These are phyloP conservation scores for Neoscelio sp. DNA, from an alignment of 2,888 invertebrate genomes.

Conservation along the genomic window DNA sequence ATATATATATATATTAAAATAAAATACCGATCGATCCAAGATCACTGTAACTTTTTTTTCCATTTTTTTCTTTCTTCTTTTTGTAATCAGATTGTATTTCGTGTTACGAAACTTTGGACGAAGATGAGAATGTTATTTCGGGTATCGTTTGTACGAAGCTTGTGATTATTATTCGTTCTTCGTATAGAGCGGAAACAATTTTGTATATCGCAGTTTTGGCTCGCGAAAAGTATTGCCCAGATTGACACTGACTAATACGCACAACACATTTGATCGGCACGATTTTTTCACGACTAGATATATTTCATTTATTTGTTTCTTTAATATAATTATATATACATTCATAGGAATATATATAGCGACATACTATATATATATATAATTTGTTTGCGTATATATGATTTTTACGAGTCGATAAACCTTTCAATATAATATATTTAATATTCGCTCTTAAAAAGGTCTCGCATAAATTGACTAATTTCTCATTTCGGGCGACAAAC, in stretches of 20 bases:
- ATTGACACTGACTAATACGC: slow-evolving; percentile 64
- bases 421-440: slow-evolving; percentile 63
- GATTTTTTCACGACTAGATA: slow-evolving; percentile 52
- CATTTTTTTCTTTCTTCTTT: too few relatives aligned
- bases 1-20: too few relatives aligned
- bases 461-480: slow-evolving; percentile 82
- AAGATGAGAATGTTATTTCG: slow-evolving; percentile 36
- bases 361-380: slow-evolving; percentile 37
- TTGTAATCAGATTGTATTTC: slow-evolving; percentile 61
- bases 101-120: slow-evolving; percentile 46
- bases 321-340: slow-evolving; percentile 53
- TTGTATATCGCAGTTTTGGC: slow-evolving; percentile 4
- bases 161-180: too few relatives aligned
- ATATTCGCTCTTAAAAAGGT: slow-evolving; percentile 76
- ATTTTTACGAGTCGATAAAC: slow-evolving; percentile 48
- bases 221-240: slow-evolving; percentile 58
- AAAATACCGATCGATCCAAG: too few relatives aligned
- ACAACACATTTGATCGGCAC: slow-evolving; percentile 65
- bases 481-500: slow-evolving; percentile 75
- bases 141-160: slow-evolving; percentile 39
- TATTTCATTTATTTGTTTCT: slow-evolving; percentile 19
- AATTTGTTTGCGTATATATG: slow-evolving; percentile 22
- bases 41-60: too few relatives aligned
- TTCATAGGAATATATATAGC: slow-evolving; percentile 61
- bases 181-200: background rate